A percentile compares a stretch with the other conserved stretches of the same genome.
These are phyloP conservation scores for Toxostoma redivivum DNA, from an alignment of 2,113 vertebrate species.

Conservation along the genomic window DNA sequence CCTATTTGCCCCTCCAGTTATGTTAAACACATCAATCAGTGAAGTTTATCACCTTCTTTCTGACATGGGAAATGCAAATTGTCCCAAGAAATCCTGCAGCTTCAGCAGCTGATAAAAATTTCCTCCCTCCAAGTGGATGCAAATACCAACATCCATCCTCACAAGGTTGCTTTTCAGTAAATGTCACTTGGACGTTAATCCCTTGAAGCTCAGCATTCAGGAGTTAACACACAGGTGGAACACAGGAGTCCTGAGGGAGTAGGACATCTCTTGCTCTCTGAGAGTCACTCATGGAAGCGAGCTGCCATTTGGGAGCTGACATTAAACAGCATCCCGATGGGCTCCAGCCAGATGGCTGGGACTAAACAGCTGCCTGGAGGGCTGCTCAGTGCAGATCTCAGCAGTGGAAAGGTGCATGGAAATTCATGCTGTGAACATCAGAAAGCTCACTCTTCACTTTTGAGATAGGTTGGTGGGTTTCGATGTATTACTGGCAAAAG, in stretches of 20 bases:
- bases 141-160: not conserved
- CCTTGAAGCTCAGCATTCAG: not conserved
- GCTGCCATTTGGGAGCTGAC: not conserved
- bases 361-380: not conserved
- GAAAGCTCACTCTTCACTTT: not conserved
- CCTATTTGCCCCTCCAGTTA: accelerated
- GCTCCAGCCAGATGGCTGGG: not conserved
- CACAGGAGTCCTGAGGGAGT: not conserved
- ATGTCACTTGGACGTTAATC: not conserved
- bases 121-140: not conserved
- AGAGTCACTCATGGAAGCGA: accelerated
- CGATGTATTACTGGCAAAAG: not conserved
- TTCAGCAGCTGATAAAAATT: not conserved
- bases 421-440: not conserved
- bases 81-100: not conserved
- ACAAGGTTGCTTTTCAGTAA: not conserved
- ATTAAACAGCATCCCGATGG: not conserved
- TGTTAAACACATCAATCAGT: not conserved
- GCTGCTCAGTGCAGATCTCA: accelerated
- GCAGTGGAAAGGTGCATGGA: not conserved
- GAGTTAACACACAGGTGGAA: not conserved
- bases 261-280: not conserved
- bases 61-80: not conserved
- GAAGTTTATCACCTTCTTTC: not conserved
- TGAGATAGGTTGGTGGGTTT: not conserved